Base-by-base conservation (phyloP, 2,888 invertebrate species). In the Agrotis exclamationis region DNA sequence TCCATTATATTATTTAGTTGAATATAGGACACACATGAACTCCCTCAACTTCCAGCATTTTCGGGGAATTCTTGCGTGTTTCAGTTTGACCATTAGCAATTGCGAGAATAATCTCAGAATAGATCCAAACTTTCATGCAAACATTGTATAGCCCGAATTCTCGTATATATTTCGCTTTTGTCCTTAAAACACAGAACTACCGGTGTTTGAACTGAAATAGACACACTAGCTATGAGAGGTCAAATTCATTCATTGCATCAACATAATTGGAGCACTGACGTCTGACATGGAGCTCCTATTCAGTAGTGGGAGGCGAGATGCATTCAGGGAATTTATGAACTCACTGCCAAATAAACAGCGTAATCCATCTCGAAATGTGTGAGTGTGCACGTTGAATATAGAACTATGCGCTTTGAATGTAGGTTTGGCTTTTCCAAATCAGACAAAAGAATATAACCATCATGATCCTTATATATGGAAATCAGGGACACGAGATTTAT, bases 211-310 rank as follows among this genome's bases (percentile, higher is more conserved):
- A 60, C 69, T 64, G 63, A 3, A 64, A 69, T 74, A 44, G 63
- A 48, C 44, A 20, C 47, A 54, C 56, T 45, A 62, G 63, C 60
- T 68, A 64, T 80, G 60, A 50, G 63, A 62, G 76, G 69, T 64
- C 80, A 53, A 74, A 75, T 80, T 75, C 72, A 78, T 75, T 70
- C 78, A 77, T 60, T 33, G 44, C 68, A 74, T 68, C 80, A 68
- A 59, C 80, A 74, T 77, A 77, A 77, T 80, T 80, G 68, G 51
- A 59, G 28, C 56, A 24, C 67, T 76, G 80, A 74, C 63, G 62
- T 66, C 76, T 76, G 76, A 67, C 63, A 74, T 74, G 54, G 53
- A 76, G 67, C 59, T 74, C 50, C 75, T 75, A 74, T 74, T 68
- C 63, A 80, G 22, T 51, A 16, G 24, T 48, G 5, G 51, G 63